Percentiles rank a stretch among this genome's conserved stretches.
These are phyloP conservation scores for Dicycla oo DNA, from an alignment of 2,888 invertebrate genomes.

Conservation along the genomic window DNA sequence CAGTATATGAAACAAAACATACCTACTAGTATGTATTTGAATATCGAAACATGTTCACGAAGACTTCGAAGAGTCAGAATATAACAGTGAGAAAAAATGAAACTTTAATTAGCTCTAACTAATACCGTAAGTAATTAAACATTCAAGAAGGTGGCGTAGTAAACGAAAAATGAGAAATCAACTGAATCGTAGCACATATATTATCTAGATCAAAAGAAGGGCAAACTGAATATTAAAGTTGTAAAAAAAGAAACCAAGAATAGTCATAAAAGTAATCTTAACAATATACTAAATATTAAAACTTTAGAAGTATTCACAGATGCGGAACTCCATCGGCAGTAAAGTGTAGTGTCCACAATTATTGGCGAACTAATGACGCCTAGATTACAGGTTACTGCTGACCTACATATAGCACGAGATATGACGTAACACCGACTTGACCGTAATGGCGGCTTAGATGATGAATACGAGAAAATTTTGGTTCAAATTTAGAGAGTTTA, in stretches of 20 bases:
- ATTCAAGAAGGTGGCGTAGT: neutral
- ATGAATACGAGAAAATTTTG: constrained; percentile 39
- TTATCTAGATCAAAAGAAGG: neutral
- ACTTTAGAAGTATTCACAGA: constrained; percentile 20
- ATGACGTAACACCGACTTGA: constrained; percentile 57
- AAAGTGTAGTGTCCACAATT: constrained; percentile 64
- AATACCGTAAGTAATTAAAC: neutral
- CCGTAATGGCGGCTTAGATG: constrained; percentile 51
- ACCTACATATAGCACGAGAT: constrained; percentile 68
- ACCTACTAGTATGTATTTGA: neutral
- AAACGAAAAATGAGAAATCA: neutral
- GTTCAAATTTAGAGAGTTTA: neutral
- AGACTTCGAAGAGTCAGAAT: neutral
- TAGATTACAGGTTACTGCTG: constrained; percentile 70
- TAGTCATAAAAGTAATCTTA: neutral
- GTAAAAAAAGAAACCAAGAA: neutral
- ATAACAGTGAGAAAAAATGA: neutral
- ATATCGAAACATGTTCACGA: neutral
- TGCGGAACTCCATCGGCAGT: constrained; percentile 56
- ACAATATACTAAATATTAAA: neutral
- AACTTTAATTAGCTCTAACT: neutral
- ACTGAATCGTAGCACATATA: neutral
- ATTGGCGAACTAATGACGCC: constrained; percentile 69
- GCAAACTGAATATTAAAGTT: neutral
- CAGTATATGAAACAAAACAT: constrained; percentile 20